Conservation (phyloP, 2,888 invertebrate species). For the Imbricaverruca yamaguchii region DNA sequence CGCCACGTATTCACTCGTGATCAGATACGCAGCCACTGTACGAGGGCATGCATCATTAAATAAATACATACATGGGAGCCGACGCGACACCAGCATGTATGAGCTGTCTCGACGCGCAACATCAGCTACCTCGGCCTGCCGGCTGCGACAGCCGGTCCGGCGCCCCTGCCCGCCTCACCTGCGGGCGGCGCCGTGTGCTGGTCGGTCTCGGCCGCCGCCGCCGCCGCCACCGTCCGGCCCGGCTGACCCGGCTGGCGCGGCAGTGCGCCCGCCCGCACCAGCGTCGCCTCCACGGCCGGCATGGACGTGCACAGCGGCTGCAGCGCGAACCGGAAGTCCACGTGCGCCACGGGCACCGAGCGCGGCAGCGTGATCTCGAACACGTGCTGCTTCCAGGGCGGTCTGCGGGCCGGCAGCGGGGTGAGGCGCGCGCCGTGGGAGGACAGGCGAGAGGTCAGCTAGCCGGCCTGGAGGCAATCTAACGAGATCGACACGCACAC, state of each 20-base stretch:
- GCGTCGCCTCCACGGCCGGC: constrained; percentile 70
- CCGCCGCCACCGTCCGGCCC: neutral
- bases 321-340: constrained; percentile 77
- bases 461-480: no score
- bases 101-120: no score
- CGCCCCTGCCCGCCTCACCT: no score
- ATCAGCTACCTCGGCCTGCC: no score
- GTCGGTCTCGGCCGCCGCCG: neutral
- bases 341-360: constrained; percentile 64
- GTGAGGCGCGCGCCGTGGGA: neutral
- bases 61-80: no score
- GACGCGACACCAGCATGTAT: no score
- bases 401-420: constrained; percentile 41
- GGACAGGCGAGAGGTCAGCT: neutral
- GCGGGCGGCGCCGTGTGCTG: no score
- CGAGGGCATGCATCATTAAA: no score
- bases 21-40: no score
- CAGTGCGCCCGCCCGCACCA: constrained; percentile 46
- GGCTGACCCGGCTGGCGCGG: neutral
- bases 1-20: no score
- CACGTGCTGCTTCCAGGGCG: constrained; percentile 88
- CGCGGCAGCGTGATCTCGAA: constrained; percentile 79
- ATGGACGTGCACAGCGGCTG: constrained; percentile 66
- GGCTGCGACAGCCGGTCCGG: neutral
- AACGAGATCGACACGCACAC: no score